Base-by-base conservation (phyloP, 2,797 vertebrate genomes). In the Pipistrellus pipistrellus region DNA sequence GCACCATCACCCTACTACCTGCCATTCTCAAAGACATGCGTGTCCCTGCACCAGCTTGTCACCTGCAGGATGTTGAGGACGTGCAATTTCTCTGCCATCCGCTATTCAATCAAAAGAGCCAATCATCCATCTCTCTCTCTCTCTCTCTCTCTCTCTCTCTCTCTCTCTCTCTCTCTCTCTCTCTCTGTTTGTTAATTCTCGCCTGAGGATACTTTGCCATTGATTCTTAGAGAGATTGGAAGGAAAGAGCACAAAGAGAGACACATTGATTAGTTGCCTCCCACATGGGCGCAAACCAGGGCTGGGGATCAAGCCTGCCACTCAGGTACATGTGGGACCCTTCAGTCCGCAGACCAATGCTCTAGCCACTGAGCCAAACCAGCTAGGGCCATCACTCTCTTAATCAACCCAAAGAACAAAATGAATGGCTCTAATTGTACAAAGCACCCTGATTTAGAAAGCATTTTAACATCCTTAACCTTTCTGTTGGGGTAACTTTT, bases 401-500 rank as follows among this genome's bases (percentile, higher is more conserved):
- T 72, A 69, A 32, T 68, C 77, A 69, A 30, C 18, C 35, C 35
- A 72, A 86, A 64, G 35, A 76, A 30, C 35, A 82, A 75, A 25
- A 44, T 18, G 25, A n/a, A 57, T 23, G n/a, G n/a, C 8, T 78
- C 25, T 59, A 10, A 25, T 87, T 68, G 75, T 46, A 84, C 30
- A 32, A 95, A 68, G 48, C 84, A 44, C 35, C 9, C 27, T 62
- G 66, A 51, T 91, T 94, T 89, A 44, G 41, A 95, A 83, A 75
- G 46, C 30, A 55, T 1, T 57, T 77, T 76, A 84, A 30, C 30
- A 18, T 32, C 11, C 6, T 87, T 30, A 41, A 55, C 46, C 46
- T 73, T 23, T 27, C 62, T n/a, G 2, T 8, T 13, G 66, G 51
- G 21, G 72, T 66, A 48, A 25, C 23, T 89, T 66, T 72, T 53